Evolutionary conservation across 64 coral and sea anemone species (phyloP).

Genomic region (Porites australiensis): DNA sequence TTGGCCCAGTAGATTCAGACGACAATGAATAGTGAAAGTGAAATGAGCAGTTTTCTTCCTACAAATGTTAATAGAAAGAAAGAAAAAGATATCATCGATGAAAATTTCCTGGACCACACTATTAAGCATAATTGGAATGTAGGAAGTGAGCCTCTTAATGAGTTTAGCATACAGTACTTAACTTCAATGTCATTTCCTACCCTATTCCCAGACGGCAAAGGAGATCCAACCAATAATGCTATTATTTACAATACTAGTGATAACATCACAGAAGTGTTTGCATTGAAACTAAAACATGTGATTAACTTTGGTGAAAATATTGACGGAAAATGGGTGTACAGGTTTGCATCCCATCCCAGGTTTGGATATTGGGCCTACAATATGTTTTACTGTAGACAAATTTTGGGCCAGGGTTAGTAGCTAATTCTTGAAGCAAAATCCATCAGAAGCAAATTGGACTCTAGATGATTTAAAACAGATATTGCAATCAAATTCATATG

Average conservation of each 20-base stretch:
- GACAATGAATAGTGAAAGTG: constrained; percentile 26
- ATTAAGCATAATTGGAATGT: constrained; percentile 3
- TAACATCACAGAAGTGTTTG: no score
- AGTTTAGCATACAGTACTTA: constrained; percentile 29
- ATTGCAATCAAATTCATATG: no score
- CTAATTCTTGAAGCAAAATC: constrained; percentile 14
- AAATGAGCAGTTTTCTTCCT: constrained; percentile 63
- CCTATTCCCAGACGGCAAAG: constrained; percentile 28
- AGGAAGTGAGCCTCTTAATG: constrained; percentile 48
- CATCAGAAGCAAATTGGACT: constrained; percentile 2
- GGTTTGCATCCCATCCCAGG: constrained; percentile 39
- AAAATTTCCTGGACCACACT: constrained; percentile 28
- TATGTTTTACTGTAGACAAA: constrained; percentile 11
- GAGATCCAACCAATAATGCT: constrained; percentile 18
- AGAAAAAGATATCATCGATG: constrained; percentile 39
- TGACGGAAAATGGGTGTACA: background rate
- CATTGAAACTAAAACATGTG: background rate
- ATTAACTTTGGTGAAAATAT: background rate
- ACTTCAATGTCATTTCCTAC: constrained; percentile 44
- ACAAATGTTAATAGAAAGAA: constrained; percentile 38
- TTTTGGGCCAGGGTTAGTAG: background rate
- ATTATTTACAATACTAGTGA: constrained; percentile 1
- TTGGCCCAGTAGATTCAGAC: background rate
- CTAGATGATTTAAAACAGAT: constrained; percentile 11
- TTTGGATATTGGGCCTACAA: constrained; percentile 31